Evolutionary conservation across 2,113 vertebrate genomes (phyloP), one percentile per base, ranked within the genome.

Genomic region (Ctenodactylus gundi): DNA sequence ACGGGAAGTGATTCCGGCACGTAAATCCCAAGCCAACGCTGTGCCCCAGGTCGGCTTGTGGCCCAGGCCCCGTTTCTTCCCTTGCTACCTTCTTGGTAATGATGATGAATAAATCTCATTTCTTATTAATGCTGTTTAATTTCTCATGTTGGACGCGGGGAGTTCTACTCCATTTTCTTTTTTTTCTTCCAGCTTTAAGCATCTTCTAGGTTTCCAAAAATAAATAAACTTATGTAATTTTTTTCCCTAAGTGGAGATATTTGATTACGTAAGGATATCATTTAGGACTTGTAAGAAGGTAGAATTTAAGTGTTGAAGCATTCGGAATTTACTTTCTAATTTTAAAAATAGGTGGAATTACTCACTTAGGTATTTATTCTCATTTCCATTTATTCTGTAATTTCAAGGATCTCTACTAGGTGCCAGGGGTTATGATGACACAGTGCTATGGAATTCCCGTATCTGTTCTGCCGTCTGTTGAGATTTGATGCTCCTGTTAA

Each of bases 191-290:
- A 68, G 51, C n/a, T 85, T 94, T 41, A 91, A 90, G 57, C 57
- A 80, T 94, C 64, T 83, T 93, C 20, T 95, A 75, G 67, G 64
- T 84, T 70, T 75, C 70, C 72, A 91, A 94, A 87, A 94, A 65
- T 88, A 73, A 92, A 15, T 76, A 70, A 64, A 58, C n/a, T 44
- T 68, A 72, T 12, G 3, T 60, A 21, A 78, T 89, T 87, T 70
- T 81, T 27, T 73, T 92, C 58, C 55, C 68, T 70, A 84, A 89
- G 53, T 82, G 39, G 44, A 90, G 44, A 81, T 91, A 46, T 58
- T 93, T 94, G 76, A 80, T 88, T 92, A 94, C 78, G 46, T 81
- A 44, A 91, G 70, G 84, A 62, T 95, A 75, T 90, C 94, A 78
- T 62, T 88, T 44, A 44, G 60, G 53, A 60, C 41, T 94, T 82